These are phyloP conservation scores for Mallotus villosus DNA, from an alignment of 2,797 vertebrate genomes.

Conservation along the genomic window DNA sequence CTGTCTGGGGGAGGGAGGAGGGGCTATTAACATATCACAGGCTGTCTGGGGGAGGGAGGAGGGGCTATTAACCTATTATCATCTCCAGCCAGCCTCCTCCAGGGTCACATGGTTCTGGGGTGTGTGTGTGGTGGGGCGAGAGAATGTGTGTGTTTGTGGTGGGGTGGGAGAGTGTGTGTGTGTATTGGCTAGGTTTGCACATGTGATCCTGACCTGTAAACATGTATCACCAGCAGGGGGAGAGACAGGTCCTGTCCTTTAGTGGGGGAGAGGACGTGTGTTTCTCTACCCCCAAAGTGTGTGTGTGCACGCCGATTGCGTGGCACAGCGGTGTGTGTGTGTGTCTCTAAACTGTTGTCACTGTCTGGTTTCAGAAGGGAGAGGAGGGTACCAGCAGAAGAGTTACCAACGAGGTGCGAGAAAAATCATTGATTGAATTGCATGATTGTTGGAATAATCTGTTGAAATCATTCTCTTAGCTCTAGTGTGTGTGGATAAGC, in stretches of 20 bases:
- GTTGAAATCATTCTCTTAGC: not conserved
- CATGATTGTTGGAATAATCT: not conserved
- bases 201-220: too few relatives aligned
- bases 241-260: too few relatives aligned
- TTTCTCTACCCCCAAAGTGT: not conserved
- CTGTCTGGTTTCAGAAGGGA: constrained; percentile 26
- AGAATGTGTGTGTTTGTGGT: too few relatives aligned
- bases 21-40: too few relatives aligned
- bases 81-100: not conserved
- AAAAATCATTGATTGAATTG: constrained; percentile 17
- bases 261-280: not conserved
- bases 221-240: too few relatives aligned
- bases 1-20: too few relatives aligned
- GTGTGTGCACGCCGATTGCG: not conserved
- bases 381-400: constrained; percentile 30
- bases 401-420: constrained; percentile 22
- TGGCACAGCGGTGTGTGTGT: not conserved
- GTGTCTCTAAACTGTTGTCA: constrained; percentile 22
- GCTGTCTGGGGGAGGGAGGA: too few relatives aligned
- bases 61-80: not conserved
- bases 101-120: too few relatives aligned
- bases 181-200: too few relatives aligned
- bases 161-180: too few relatives aligned
- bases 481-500: not conserved
- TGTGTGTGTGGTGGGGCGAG: not conserved